These are phyloP conservation scores for Conomelus anceps DNA, from an alignment of 2,888 invertebrate species.

Conservation along the genomic window DNA sequence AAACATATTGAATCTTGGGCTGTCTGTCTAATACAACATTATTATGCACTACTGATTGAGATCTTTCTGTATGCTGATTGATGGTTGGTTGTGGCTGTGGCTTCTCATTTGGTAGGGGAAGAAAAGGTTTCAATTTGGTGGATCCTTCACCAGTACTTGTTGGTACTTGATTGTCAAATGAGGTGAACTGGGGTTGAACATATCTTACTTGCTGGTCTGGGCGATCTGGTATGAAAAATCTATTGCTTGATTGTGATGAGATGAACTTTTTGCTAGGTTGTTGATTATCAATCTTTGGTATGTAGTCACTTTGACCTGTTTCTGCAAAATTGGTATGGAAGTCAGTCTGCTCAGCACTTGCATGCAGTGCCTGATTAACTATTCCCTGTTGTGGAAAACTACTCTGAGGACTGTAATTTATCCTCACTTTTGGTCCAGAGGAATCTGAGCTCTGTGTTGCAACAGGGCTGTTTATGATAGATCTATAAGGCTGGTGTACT, in stretches of 20 bases:
- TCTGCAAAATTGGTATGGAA: not conserved
- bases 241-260: not conserved
- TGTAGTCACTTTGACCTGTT: not conserved
- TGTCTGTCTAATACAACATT: slow-evolving; percentile 3
- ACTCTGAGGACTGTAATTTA: slow-evolving; percentile 14
- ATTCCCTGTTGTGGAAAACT: slow-evolving; percentile 6
- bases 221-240: not conserved
- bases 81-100: not conserved
- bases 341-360: not conserved
- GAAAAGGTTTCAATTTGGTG: slow-evolving; percentile 15
- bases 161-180: not conserved
- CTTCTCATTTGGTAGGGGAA: slow-evolving; percentile 1
- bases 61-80: not conserved
- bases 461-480: not conserved
- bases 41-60: slow-evolving; percentile 18
- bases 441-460: not conserved
- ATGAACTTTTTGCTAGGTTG: not conserved
- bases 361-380: not conserved
- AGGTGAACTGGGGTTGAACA: not conserved
- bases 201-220: not conserved
- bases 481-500: slow-evolving; percentile 38
- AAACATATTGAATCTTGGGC: not conserved
- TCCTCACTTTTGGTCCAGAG: not conserved
- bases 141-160: slow-evolving; percentile 13
- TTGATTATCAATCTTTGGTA: not conserved